Evolutionary conservation across 2,888 invertebrate species (phyloP).

Genomic region (Dastarcus helophoroides): DNA sequence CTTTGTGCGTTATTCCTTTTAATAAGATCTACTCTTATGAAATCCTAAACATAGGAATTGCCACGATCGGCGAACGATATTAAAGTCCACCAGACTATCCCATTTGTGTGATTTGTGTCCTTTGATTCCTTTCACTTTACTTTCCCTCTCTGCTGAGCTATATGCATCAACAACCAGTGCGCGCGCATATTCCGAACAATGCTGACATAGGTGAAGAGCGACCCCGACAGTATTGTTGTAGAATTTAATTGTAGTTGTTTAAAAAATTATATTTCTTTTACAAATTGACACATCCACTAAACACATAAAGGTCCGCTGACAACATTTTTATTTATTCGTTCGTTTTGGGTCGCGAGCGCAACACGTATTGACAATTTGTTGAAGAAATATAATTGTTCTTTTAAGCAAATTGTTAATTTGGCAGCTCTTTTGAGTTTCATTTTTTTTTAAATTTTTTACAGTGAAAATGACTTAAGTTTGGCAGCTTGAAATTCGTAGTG

Average conservation of each 20-base stretch:
- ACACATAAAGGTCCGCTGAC: constrained; percentile 4
- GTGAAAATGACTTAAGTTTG: constrained; percentile 11
- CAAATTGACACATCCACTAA: constrained; percentile 11
- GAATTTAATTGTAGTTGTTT: constrained; percentile 12
- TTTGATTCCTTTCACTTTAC: constrained; percentile 13
- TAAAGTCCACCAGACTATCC: no score
- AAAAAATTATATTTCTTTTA: constrained; percentile 12
- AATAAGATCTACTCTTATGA: no score
- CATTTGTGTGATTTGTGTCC: constrained; percentile 8
- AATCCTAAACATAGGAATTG: no score
- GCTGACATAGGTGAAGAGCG: constrained; percentile 7
- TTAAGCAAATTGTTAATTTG: constrained; percentile 8
- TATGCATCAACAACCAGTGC: constrained; percentile 8
- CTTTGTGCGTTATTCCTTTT: no score
- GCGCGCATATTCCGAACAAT: constrained; percentile 8
- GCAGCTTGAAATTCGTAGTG: constrained; percentile 2
- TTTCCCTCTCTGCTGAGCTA: constrained; percentile 11
- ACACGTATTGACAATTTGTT: constrained; percentile 3
- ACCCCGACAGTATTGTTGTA: constrained; percentile 12
- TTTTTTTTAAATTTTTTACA: background rate
- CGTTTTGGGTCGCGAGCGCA: background rate
- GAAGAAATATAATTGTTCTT: constrained; percentile 4
- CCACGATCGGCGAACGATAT: no score
- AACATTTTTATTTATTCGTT: background rate
- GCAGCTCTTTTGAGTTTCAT: constrained; percentile 4